These are phyloP conservation scores for Poecilia wingei DNA, from an alignment of 2,797 vertebrate species.

Conservation along the genomic window DNA sequence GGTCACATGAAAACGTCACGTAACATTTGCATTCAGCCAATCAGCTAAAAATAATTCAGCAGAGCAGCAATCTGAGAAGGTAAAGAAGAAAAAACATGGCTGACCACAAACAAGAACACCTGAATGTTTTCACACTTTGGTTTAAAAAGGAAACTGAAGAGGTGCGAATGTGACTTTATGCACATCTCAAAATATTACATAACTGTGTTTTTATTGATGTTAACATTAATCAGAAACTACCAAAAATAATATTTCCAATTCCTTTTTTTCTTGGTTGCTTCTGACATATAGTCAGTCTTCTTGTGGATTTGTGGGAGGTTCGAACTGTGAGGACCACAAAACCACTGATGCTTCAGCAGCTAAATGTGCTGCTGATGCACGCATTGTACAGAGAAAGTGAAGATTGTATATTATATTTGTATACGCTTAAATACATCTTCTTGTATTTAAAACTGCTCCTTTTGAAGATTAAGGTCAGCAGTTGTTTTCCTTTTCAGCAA, in stretches of 20 bases:
- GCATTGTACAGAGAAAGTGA: neutral
- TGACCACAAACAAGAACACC: neutral
- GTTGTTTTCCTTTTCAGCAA: no score
- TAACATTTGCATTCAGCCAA: neutral
- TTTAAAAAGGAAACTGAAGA: neutral
- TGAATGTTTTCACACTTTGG: neutral
- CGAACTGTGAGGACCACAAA: neutral
- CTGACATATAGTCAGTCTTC: no score
- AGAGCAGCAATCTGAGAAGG: neutral
- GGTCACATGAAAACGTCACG: neutral
- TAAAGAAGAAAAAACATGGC: neutral
- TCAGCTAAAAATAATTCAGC: neutral
- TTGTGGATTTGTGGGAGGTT: neutral
- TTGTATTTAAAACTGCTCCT: neutral
- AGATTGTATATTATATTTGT: neutral
- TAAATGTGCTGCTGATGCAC: neutral
- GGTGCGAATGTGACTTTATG: no score
- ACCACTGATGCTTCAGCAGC: neutral
- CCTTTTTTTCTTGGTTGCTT: no score
- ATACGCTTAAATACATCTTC: neutral
- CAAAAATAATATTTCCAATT: no score
- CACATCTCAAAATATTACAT: no score
- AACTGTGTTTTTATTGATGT: no score
- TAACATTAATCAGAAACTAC: no score
- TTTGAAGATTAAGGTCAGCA: no score